Evolutionary conservation across 64 coral and sea anemone species (phyloP).

Genomic region (Catalaphyllia jardinei): DNA sequence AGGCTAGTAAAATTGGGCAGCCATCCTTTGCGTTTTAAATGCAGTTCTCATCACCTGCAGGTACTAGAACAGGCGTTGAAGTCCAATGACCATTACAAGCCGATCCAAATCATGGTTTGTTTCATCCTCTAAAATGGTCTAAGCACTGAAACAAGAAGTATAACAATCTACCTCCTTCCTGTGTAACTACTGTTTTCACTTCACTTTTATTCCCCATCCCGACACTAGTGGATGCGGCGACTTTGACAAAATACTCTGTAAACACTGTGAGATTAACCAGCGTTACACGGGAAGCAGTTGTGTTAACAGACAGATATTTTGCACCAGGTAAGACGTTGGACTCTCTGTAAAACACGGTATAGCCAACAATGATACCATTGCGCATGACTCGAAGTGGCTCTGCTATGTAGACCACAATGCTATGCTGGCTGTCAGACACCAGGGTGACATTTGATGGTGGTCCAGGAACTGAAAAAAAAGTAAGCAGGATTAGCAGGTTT

Average conservation of each 20-base stretch:
- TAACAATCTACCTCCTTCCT: conserved; percentile 65
- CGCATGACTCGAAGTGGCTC: conserved; percentile 29
- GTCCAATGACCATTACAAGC: no score
- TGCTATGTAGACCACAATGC: conserved; percentile 53
- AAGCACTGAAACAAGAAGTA: no score
- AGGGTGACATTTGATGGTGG: conserved; percentile 54
- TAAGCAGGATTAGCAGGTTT: background rate
- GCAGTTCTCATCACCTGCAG: no score
- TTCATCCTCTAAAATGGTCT: background rate
- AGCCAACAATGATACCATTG: conserved; percentile 72
- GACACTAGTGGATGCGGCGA: conserved; percentile 56
- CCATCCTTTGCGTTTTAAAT: no score
- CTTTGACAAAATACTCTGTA: conserved; percentile 66
- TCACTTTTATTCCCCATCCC: conserved; percentile 57
- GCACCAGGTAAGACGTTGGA: background rate
- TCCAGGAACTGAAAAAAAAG: conserved; percentile 51
- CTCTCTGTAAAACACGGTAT: conserved; percentile 69
- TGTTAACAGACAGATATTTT: conserved; percentile 17
- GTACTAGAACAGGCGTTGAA: no score
- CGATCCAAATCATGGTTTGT: no score
- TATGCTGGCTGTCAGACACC: conserved; percentile 16
- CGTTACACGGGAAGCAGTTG: background rate
- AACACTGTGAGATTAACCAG: conserved; percentile 50
- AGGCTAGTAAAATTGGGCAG: no score
- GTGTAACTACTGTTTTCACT: conserved; percentile 24